These are phyloP conservation scores for Mormyrops boulengeri DNA, from an alignment of 2,797 vertebrate genomes.

Conservation along the genomic window DNA sequence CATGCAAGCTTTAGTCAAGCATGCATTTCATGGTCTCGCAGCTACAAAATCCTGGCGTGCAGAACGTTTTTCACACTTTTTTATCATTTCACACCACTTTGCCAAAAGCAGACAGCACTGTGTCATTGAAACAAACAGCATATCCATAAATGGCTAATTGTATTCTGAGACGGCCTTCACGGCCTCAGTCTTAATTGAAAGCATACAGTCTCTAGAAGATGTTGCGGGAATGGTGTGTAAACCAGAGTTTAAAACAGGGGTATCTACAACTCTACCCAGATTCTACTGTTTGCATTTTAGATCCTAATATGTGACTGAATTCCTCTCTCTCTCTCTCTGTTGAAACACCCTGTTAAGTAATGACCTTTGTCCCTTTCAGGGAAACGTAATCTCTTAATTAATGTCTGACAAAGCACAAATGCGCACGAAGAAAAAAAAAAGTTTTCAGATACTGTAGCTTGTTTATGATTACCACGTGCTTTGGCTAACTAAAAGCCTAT, in stretches of 20 bases:
- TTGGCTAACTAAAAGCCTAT: neutral
- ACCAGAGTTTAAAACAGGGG: neutral
- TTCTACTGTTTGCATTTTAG: neutral
- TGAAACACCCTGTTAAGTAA: neutral
- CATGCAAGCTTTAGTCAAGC: neutral
- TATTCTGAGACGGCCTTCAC: neutral
- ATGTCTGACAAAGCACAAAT: neutral
- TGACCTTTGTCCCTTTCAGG: neutral
- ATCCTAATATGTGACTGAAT: neutral
- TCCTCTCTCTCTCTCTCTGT: neutral
- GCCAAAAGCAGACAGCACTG: neutral
- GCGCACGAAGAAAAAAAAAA: neutral
- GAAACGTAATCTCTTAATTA: neutral
- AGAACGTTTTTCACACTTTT: neutral
- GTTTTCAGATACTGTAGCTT: neutral
- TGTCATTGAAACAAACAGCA: neutral
- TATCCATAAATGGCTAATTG: neutral
- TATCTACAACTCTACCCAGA: neutral
- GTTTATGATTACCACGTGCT: neutral
- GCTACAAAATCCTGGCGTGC: neutral
- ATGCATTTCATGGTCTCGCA: neutral
- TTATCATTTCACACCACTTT: neutral
- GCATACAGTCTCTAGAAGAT: neutral
- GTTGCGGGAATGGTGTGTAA: neutral
- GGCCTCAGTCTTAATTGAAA: neutral